A percentile compares a stretch with the other conserved stretches of the same genome.
Conservation (phyloP, 2,888 invertebrate species). For the Erebia epiphron region DNA sequence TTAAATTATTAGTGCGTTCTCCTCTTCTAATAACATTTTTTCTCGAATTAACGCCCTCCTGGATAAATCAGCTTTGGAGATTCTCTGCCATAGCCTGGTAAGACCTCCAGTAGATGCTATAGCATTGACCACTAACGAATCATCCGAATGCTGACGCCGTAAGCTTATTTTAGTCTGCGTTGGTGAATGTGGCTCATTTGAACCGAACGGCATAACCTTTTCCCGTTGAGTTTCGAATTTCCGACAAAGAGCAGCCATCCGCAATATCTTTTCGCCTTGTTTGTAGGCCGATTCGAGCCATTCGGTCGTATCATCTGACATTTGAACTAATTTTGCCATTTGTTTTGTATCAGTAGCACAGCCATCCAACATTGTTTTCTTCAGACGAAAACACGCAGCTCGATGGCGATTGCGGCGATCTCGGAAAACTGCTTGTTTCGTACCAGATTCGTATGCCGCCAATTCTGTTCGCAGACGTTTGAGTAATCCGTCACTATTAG, state of each 20-base stretch:
- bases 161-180: constrained; percentile 50
- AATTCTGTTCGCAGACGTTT: constrained; percentile 65
- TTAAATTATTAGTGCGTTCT: constrained; percentile 58
- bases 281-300: constrained; percentile 65
- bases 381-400: constrained; percentile 61
- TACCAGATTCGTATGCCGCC: constrained; percentile 71
- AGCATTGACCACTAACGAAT: constrained; percentile 62
- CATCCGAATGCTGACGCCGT: constrained; percentile 57
- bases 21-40: constrained; percentile 62
- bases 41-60: constrained; percentile 66
- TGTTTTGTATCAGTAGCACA: constrained; percentile 58
- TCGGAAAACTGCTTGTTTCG: constrained; percentile 71
- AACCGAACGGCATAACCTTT: constrained; percentile 71
- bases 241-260: constrained; percentile 77
- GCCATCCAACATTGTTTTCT: constrained; percentile 57
- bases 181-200: constrained; percentile 53
- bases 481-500: constrained; percentile 64
- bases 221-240: constrained; percentile 82
- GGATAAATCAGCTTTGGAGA: constrained; percentile 68
- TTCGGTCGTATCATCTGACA: constrained; percentile 65
- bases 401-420: constrained; percentile 70
- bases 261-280: constrained; percentile 79
- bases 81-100: constrained; percentile 69
- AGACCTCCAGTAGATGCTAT: constrained; percentile 63
- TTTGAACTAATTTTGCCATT: constrained; percentile 59